Conservation (phyloP, 2,888 invertebrate genomes). For the Chymomyza amoena region DNA sequence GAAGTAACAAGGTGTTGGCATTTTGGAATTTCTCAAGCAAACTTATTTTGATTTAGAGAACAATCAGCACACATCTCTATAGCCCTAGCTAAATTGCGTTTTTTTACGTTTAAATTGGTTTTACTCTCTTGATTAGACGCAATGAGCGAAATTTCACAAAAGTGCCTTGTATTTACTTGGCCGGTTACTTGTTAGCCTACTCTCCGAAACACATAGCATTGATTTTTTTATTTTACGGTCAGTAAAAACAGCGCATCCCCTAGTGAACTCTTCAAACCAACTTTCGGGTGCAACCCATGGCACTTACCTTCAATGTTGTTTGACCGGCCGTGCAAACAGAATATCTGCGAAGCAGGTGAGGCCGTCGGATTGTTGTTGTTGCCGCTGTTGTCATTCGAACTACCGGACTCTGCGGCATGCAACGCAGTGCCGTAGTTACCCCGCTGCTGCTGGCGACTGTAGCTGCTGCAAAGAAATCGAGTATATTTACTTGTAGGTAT, state of each 20-base stretch:
- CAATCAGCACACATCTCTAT: no score
- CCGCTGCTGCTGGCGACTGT: conserved; percentile 11
- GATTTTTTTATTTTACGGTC: conserved; percentile 11
- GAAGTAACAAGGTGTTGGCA: no score
- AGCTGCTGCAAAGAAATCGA: neutral
- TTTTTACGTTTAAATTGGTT: no score
- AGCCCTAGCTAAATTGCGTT: no score
- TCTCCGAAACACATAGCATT: no score
- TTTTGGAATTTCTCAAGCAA: no score
- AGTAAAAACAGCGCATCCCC: neutral
- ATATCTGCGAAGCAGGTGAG: conserved; percentile 57
- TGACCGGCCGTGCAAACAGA: conserved; percentile 71
- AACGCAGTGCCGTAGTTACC: conserved; percentile 57
- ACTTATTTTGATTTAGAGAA: no score
- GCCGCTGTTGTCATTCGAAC: conserved; percentile 34
- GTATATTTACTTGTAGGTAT: neutral
- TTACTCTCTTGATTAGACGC: no score
- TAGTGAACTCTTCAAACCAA: neutral
- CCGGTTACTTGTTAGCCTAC: no score
- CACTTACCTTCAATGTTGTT: conserved; percentile 66
- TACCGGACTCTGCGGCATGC: conserved; percentile 16
- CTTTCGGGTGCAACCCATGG: neutral
- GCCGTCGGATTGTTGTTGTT: conserved; percentile 50
- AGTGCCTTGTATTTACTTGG: no score
- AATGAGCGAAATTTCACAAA: no score